Conservation (phyloP, 2,113 vertebrate genomes). For the Nyctereutes procyonoides region DNA sequence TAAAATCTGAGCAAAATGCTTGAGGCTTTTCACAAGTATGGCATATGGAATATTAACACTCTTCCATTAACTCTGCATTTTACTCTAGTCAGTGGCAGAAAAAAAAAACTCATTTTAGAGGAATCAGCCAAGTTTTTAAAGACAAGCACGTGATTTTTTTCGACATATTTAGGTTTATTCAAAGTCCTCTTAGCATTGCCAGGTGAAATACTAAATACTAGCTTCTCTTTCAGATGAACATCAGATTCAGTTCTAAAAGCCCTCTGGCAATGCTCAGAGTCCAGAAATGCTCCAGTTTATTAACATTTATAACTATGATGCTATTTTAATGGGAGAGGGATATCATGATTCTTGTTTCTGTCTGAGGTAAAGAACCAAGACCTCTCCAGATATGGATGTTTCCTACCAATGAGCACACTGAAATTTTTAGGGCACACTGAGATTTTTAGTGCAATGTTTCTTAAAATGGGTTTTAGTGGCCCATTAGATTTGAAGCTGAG, state of each 20-base stretch:
- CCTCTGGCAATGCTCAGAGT: background rate
- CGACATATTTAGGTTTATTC: background rate
- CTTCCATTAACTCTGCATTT: constrained; percentile 14
- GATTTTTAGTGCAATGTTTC: background rate
- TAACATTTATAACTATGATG: constrained; percentile 44
- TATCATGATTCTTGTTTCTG: background rate
- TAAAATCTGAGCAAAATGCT: constrained; percentile 44
- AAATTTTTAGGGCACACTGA: background rate
- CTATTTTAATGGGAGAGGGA: constrained; percentile 13
- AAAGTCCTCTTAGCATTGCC: background rate
- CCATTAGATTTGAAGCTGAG: background rate
- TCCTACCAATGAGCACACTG: background rate
- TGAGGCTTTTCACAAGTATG: constrained; percentile 36
- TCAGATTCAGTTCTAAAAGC: background rate
- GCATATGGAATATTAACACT: constrained; percentile 27
- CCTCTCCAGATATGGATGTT: background rate
- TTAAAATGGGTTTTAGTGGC: background rate
- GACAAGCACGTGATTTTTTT: background rate
- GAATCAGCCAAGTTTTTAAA: background rate
- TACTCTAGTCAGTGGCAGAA: background rate
- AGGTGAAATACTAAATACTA: constrained; percentile 46
- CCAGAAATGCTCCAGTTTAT: constrained; percentile 23
- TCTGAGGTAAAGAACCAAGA: background rate
- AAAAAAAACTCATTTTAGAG: constrained; percentile 34
- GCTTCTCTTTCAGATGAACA: background rate